Evolutionary conservation across 2,113 vertebrate genomes (phyloP).

Genomic region (Cygnus buccinator): DNA sequence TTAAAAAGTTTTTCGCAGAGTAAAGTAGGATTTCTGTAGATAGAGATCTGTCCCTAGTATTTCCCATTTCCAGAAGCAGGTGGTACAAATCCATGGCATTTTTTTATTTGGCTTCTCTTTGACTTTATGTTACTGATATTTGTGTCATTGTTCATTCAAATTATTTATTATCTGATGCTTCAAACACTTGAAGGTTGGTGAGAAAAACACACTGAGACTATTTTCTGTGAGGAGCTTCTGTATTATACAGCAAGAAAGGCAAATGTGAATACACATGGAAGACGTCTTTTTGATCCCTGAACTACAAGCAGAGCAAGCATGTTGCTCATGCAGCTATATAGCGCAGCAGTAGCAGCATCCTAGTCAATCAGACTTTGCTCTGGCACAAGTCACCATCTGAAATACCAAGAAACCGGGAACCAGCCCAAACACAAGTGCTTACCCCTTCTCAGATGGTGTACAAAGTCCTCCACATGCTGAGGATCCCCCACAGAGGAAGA

Average conservation of each 20-base stretch:
- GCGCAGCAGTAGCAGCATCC: not conserved
- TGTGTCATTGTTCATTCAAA: not conserved
- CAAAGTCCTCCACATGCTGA: not conserved
- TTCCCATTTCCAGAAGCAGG: not conserved
- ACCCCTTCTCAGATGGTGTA: not conserved
- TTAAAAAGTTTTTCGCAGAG: not conserved
- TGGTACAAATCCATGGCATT: rapidly evolving
- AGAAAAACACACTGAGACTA: not conserved
- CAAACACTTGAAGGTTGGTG: not conserved
- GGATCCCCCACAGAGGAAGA: rapidly evolving
- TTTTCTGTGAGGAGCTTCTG: not conserved
- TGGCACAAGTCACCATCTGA: not conserved
- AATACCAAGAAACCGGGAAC: not conserved
- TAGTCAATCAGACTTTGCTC: rapidly evolving
- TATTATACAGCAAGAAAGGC: not conserved
- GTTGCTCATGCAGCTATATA: rapidly evolving
- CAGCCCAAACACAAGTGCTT: rapidly evolving
- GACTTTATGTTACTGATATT: not conserved
- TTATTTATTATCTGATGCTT: not conserved
- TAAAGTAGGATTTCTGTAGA: not conserved
- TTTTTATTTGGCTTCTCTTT: not conserved
- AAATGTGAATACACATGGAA: not conserved
- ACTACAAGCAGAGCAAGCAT: not conserved
- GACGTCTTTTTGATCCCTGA: not conserved
- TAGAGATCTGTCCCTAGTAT: not conserved